phyloP scores from a whole-genome alignment of 2,797 vertebrate genomes.

The Artibeus lituratus region DNA sequence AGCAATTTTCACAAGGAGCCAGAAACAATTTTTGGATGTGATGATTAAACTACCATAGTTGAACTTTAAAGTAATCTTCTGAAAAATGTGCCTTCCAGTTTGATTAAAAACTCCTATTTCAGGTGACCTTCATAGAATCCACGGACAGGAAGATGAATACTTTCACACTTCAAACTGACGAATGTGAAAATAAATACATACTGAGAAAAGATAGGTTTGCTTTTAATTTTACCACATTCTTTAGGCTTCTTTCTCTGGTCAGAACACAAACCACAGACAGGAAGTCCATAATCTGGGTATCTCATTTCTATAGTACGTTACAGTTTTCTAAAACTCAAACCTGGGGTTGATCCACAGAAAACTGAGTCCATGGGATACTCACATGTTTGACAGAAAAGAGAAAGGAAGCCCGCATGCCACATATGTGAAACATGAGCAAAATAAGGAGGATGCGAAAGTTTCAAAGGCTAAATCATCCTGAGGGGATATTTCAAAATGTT shows the following conservation, averaged over 20 bases:
- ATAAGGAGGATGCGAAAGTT: background rate
- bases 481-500: background rate
- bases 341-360: background rate
- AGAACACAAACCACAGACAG: background rate
- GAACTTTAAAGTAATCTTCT: slow-evolving; percentile 7
- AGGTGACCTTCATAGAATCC: background rate
- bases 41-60: background rate
- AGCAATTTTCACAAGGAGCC: slow-evolving; percentile 44
- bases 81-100: background rate
- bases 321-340: background rate
- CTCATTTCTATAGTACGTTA: background rate
- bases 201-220: background rate
- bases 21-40: slow-evolving; percentile 21
- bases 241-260: background rate
- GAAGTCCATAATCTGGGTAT: background rate
- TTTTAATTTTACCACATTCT: background rate
- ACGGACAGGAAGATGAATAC: background rate
- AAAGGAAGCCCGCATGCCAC: background rate
- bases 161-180: slow-evolving; percentile 18
- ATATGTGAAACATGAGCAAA: background rate
- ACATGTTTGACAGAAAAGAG: background rate
- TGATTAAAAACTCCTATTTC: slow-evolving; percentile 38
- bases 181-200: background rate
- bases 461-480: background rate
- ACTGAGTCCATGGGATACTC: background rate